Conservation (phyloP, 2,888 invertebrate genomes). For the Invenusta paracnida region DNA sequence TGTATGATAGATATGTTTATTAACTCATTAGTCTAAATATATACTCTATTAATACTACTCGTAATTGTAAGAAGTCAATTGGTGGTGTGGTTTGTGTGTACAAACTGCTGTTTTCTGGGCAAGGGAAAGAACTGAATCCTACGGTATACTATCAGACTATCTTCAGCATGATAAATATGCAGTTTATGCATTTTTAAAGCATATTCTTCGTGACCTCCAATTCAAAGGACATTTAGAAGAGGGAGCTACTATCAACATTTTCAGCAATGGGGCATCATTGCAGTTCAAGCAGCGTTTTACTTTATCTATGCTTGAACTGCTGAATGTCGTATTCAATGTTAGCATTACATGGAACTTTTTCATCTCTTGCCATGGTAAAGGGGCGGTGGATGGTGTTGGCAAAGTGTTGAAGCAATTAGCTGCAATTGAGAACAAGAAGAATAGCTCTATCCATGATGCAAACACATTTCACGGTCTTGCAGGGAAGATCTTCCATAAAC, state of each 20-base stretch:
- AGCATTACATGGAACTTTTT: constrained; percentile 23
- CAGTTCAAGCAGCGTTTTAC: constrained; percentile 6
- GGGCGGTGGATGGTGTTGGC: constrained; percentile 26
- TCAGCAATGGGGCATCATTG: not conserved
- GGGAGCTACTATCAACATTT: not conserved
- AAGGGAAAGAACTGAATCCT: not conserved
- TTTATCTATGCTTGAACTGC: not conserved
- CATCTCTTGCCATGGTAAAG: constrained; percentile 16
- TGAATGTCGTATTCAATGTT: not conserved
- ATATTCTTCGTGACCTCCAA: not conserved
- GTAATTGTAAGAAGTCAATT: too few species aligned
- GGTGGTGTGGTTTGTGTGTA: too few species aligned
- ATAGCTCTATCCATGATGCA: constrained; percentile 1
- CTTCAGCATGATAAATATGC: constrained; percentile 10
- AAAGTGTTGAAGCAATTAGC: not conserved
- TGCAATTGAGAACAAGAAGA: constrained; percentile 13
- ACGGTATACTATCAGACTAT: constrained; percentile 18
- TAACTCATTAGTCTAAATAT: too few species aligned
- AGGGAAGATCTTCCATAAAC: not conserved
- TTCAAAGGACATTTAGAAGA: constrained; percentile 25
- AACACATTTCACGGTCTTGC: not conserved
- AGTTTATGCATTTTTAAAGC: constrained; percentile 23
- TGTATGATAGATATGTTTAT: too few species aligned
- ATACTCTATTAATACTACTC: too few species aligned
- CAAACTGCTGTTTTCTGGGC: constrained; percentile 6